Base-by-base conservation (phyloP, 2,113 vertebrate genomes). In the Calyptommatus sinebrachiatus region DNA sequence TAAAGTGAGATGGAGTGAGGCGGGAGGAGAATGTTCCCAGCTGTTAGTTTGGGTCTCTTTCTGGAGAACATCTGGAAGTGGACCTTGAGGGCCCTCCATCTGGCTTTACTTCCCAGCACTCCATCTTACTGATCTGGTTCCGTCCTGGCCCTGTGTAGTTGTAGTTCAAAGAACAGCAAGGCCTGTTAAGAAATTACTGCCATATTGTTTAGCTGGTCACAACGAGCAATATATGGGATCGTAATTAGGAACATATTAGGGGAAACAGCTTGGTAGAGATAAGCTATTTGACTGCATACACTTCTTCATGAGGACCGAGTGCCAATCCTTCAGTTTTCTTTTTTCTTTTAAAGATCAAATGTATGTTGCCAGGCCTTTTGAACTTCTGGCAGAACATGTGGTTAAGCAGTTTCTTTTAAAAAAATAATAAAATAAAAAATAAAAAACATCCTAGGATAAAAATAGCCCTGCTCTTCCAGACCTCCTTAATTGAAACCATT, bases 231-330 rank as follows among this genome's bases (percentile, higher is more conserved):
- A 95, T 95, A 94, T 94, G 91, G 92, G 93, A 94, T 94, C 94
- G 93, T 96, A 96, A 96, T 96, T 94, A 96, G 93, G 95, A 95
- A 95, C 95, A 96, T 88, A 95, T 96, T 96, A 95, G 91, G 91
- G 93, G 92, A 92, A 95, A 95, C 93, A 94, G 93, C 93, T 95
- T 92, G 81, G 85, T 91, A 91, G 92, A 95, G 94, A 95, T 96
- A 96, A 96, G 94, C 94, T 89, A 87, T 92, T 95, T 88, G 91
- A 90, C 92, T 91, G 91, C 90, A 84, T 91, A 91, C 3, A 62
- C 89, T 95, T 95, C 95, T 96, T 95, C 94, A 94, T 93, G 94
- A 95, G 90, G 93, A 93, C 92, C 95, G 94, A 95, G 87, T 91
- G 92, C 94, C 95, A 95, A 95, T 93, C 91, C 81, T 74, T 93